These are phyloP conservation scores for Pogonocichla stellata DNA, from an alignment of 2,113 vertebrate species.

Conservation along the genomic window DNA sequence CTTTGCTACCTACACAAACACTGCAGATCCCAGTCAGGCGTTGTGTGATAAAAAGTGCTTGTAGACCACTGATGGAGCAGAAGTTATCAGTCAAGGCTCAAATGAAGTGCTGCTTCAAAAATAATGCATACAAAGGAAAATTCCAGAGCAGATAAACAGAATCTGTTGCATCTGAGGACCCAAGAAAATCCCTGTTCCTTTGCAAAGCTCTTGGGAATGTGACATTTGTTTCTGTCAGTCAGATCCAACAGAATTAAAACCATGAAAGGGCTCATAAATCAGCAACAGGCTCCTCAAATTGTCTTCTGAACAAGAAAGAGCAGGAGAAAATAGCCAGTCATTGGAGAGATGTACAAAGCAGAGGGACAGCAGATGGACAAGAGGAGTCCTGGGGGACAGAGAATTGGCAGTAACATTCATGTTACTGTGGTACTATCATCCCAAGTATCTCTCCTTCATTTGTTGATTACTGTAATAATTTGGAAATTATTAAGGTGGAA, in stretches of 20 bases:
- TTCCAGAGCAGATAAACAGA: not conserved
- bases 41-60: not conserved
- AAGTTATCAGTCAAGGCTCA: not conserved
- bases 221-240: slow-evolving; percentile 37
- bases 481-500: not conserved
- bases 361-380: not conserved
- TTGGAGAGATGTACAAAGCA: not conserved
- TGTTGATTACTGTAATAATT: not conserved
- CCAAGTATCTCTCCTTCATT: not conserved
- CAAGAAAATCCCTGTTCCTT: not conserved
- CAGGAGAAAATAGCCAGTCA: not conserved
- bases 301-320: not conserved
- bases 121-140: not conserved
- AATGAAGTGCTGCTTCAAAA: not conserved
- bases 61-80: not conserved
- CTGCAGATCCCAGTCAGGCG: accelerated
- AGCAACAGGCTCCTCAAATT: not conserved
- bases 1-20: slow-evolving; percentile 16
- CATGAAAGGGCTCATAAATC: not conserved
- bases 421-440: not conserved
- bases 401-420: not conserved
- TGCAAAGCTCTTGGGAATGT: not conserved
- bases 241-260: not conserved
- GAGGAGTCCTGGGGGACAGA: not conserved
- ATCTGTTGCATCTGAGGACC: not conserved